Base-by-base conservation (phyloP, 2,113 vertebrate species). In the Crotalus horridus region DNA sequence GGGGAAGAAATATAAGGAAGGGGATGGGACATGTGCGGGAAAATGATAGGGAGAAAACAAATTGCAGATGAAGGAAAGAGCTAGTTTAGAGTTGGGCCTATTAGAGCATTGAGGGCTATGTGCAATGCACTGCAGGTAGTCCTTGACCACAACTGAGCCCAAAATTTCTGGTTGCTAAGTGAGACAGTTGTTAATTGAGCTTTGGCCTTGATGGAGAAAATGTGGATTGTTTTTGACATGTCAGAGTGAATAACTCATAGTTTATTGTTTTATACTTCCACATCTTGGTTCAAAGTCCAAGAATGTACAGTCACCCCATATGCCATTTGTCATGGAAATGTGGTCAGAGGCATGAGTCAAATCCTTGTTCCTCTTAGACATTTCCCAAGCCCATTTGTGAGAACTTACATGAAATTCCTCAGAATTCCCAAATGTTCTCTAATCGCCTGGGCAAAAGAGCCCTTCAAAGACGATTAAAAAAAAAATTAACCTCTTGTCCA, bases 301-400 rank as follows among this genome's bases (percentile, higher is more conserved):
- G 29, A 53, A 59, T 10, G 29, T 24, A 17, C 39, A 21, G 11
- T 51, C 55, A 13, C 6, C 15, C 6, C 6, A 15, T 81, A 74
- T 24, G 9, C 89, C 24, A 58, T 58, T 55, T 48, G 54, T 58
- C 15, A 24, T 53, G 51, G 61, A 81, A n/a, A 20, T 33, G 43
- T 20, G 6, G 20, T 93, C 54, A 89, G 43, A 53, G 29, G 29
- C 69, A 26, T 93, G 88, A 92, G 43, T 92, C 92, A 92, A 51
- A 17, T 4, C 0, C 33, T 89, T 21, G 7, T 56, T 51, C 12
- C 54, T 23, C 24, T 55, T 39, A 81, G 15, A 81, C 23, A 29
- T 56, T 20, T 81, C 87, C 39, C 74, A 46, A 89, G 15, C 26
- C 17, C n/a, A 10, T 1, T 43, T 59, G 39, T 17, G 11, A 89